phyloP scores from a whole-genome alignment of 2,888 invertebrate genomes.

The Hypena proboscidalis region DNA sequence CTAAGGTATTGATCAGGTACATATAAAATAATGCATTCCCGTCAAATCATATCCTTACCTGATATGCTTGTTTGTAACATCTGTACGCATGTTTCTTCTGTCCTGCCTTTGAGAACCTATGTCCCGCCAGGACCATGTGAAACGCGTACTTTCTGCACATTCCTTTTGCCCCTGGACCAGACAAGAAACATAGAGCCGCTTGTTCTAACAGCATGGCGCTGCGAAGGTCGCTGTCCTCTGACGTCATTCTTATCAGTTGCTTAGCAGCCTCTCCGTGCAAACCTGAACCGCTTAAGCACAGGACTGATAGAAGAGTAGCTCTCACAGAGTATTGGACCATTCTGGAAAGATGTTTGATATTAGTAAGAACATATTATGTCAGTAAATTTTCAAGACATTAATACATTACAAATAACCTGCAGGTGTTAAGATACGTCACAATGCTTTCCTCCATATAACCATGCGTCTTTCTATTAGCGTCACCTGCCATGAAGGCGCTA shows the following conservation, averaged over 20 bases:
- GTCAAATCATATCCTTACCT: conserved; percentile 78
- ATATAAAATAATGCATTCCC: background rate
- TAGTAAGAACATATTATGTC: too few species aligned
- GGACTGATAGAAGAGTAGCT: conserved; percentile 94
- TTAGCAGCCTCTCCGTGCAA: conserved; percentile 97
- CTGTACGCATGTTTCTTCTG: conserved; percentile 96
- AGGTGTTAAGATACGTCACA: conserved; percentile 94
- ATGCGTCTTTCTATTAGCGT: conserved; percentile 90
- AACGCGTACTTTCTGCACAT: conserved; percentile 98
- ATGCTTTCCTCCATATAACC: conserved; percentile 98
- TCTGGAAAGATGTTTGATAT: conserved; percentile 81
- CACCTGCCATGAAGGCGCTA: conserved; percentile 95
- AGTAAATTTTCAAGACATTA: background rate
- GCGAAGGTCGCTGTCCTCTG: conserved; percentile 98
- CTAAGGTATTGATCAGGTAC: too few species aligned
- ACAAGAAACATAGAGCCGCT: conserved; percentile 96
- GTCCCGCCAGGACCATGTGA: conserved; percentile 98
- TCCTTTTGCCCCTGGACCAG: conserved; percentile 83
- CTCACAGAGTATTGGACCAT: conserved; percentile 96
- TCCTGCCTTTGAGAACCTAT: conserved; percentile 96
- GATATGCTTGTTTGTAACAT: conserved; percentile 96
- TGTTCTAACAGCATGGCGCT: conserved; percentile 97
- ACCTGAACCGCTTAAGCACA: conserved; percentile 92
- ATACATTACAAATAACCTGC: conserved; percentile 86
- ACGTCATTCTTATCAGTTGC: conserved; percentile 97